Percentiles rank a stretch among this genome's conserved stretches.
Evolutionary conservation across 35 echinoderm and acorn worm species (phyloP).

Genomic region (Heliocidaris erythrogramma): DNA sequence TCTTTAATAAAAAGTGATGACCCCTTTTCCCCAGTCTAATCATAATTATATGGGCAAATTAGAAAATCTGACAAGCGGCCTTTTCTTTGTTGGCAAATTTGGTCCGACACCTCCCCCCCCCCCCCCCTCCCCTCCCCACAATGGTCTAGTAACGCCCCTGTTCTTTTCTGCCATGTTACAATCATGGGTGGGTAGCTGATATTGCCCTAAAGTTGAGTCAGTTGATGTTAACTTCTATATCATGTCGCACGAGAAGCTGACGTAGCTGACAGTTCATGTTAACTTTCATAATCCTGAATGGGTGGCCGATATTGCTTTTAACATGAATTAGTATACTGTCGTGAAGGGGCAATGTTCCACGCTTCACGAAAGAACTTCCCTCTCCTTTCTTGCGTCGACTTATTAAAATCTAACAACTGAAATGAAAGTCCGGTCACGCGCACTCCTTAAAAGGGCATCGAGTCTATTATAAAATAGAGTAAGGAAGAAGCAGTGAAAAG

Average conservation of each 20-base stretch:
- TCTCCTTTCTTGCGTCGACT: background rate
- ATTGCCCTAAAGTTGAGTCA: background rate
- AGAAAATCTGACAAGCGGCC: no score
- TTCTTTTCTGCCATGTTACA: background rate
- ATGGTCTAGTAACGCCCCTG: no score
- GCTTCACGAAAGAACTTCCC: background rate
- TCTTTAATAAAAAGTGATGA: no score
- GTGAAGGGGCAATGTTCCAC: background rate
- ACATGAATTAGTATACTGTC: background rate
- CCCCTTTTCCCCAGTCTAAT: no score
- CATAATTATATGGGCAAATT: no score
- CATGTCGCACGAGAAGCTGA: no score
- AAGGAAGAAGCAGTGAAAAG: background rate
- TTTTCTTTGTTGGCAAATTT: no score
- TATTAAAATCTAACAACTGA: slow-evolving; percentile 14
- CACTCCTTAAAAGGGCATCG: background rate
- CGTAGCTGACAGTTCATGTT: background rate
- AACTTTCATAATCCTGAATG: background rate
- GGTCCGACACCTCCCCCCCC: no score
- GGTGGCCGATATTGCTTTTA: background rate
- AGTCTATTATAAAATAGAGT: background rate
- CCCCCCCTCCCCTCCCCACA: no score
- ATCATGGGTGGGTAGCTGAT: background rate
- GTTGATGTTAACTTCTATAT: background rate
- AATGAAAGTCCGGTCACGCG: background rate